Evolutionary conservation across 2,888 invertebrate genomes (phyloP).

Genomic region (Mesorhabditis spiculigera): DNA sequence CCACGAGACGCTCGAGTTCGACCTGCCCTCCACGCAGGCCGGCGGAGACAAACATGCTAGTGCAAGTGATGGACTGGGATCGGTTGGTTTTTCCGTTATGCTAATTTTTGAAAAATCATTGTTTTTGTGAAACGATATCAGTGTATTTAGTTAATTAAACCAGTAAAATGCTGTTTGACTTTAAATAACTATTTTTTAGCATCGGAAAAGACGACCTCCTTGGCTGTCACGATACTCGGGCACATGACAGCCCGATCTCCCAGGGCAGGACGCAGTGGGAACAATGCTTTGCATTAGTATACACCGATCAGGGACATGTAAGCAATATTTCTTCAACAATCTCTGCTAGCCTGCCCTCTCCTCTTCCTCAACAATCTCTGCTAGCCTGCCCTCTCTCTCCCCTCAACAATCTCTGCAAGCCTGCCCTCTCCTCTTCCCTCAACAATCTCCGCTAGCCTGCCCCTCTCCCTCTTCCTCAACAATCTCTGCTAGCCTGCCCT

Average conservation of each 20-base stretch:
- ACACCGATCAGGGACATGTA: constrained; percentile 14
- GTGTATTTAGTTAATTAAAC: no score
- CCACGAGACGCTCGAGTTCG: constrained; percentile 89
- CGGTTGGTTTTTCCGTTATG: constrained; percentile 14
- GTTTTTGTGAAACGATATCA: constrained; percentile 1
- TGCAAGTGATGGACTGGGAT: constrained; percentile 86
- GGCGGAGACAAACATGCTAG: constrained; percentile 75
- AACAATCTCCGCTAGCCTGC: no score
- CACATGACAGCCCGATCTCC: constrained; percentile 46
- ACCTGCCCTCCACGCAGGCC: constrained; percentile 78
- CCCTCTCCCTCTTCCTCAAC: no score
- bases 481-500: no score
- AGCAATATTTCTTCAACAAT: not conserved
- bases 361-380: no score
- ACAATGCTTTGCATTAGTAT: constrained; percentile 36
- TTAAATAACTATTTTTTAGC: constrained; percentile 68
- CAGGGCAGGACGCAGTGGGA: constrained; percentile 56
- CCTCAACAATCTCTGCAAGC: no score
- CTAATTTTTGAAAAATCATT: not conserved
- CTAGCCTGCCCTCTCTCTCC: no score
- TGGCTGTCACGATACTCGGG: constrained; percentile 70
- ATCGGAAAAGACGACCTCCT: constrained; percentile 82
- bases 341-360: no score
- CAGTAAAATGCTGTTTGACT: no score
- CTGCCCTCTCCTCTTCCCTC: no score